Evolutionary conservation across 1,140 invertebrate genomes (phyloP), one percentile per base, ranked within the genome.

Genomic region (Zophobas morio): DNA sequence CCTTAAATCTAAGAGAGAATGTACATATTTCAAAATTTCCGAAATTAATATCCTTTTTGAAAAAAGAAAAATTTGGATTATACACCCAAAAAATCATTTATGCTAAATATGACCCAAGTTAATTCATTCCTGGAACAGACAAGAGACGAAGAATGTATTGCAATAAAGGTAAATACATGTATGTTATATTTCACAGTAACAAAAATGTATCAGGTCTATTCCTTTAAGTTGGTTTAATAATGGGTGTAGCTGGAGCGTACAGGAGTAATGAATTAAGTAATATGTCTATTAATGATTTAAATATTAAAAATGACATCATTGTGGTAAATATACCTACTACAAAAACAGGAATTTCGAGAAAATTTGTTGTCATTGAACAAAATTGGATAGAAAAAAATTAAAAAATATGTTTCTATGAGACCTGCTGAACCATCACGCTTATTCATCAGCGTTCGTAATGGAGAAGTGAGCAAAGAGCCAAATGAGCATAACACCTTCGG

Each of bases 401-500:
- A 76, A 60, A 81, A 79, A 66, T 81, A 82, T 40, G 20, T 72
- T 4, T n/a, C 20, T 3, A 49, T 78, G 33, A 75, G 82, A 36
- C 80, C 81, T 60, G 20, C 6, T 6, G 46, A 66, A 32, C 33
- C 47, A 32, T 6, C 60, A 20, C 51, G 77, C 66, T 78, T 81
- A 57, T 80, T 81, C 46, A 3, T 82, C 35, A 77, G 47, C 34
- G 79, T 75, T 57, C 72, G 60, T 8, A 71, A 78, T 40, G 78
- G 78, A 49, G 76, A 77, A 51, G 80, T 78, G 77, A 75, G 40
- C 34, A 70, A 57, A 34, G 72, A 51, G 20, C 57, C 70, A 8
- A 74, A 82, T 35, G 79, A 78, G 6, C 76, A 77, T 57, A 79
- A 81, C 71, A 78, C 77, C 49, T 73, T 83, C 77, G 76, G 77